phyloP scores from a whole-genome alignment of 1,140 invertebrate genomes.

The Varroa destructor region DNA sequence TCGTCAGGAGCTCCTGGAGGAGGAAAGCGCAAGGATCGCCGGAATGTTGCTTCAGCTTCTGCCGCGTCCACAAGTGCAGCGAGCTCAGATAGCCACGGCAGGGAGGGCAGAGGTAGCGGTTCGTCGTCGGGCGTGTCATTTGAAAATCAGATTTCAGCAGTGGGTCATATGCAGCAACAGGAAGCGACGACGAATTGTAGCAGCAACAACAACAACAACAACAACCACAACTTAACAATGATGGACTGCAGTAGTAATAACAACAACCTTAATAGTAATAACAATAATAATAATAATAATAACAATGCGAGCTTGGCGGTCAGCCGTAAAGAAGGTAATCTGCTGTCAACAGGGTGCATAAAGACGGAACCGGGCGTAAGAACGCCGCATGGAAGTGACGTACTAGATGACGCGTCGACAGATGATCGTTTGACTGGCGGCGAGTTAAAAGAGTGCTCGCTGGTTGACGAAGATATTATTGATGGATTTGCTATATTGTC shows the following conservation, averaged over 20 bases:
- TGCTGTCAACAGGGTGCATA: neutral
- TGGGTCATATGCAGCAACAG: neutral
- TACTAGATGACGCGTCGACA: neutral
- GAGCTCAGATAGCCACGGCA: no score
- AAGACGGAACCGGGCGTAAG: neutral
- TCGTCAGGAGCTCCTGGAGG: no score
- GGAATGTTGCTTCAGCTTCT: no score
- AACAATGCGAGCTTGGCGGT: neutral
- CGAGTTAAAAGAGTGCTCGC: neutral
- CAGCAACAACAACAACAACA: constrained; percentile 26
- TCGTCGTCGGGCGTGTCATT: no score
- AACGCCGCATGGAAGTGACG: neutral
- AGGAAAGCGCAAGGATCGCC: no score
- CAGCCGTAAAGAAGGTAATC: neutral
- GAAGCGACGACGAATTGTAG: neutral
- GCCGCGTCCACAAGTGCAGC: no score
- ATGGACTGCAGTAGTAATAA: constrained; percentile 5
- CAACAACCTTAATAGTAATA: constrained; percentile 5
- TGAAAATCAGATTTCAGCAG: no score
- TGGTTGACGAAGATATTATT: constrained; percentile 11
- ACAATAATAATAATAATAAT: neutral
- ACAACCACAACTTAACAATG: neutral
- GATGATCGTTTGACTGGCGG: neutral
- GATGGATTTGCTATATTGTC: constrained; percentile 23
- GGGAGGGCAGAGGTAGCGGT: no score